These are phyloP conservation scores for Enhydra lutris DNA, from an alignment of 2,113 vertebrate genomes.

Conservation along the genomic window DNA sequence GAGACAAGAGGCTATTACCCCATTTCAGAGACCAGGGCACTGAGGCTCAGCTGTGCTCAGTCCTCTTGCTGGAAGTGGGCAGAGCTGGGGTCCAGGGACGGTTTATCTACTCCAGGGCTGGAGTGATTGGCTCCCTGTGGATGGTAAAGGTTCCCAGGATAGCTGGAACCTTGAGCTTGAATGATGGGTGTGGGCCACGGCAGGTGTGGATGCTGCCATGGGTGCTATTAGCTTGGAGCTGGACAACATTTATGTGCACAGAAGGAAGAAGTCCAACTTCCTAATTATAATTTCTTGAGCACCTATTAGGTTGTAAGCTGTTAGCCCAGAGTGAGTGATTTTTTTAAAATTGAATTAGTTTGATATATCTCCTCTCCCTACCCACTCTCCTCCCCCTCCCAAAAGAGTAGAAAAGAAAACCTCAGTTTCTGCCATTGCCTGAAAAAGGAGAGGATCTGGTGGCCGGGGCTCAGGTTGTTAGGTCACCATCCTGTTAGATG, in stretches of 20 bases:
- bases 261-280: neutral
- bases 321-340: neutral
- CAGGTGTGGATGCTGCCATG: fast-evolving
- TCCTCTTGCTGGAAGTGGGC: neutral
- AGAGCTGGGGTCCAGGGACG: neutral
- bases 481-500: neutral
- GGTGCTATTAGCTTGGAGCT: neutral
- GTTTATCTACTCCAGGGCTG: neutral
- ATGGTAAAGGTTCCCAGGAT: neutral
- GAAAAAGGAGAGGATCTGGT: too few relatives aligned
- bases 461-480: neutral
- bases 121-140: neutral
- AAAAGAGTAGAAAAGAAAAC: too few relatives aligned
- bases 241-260: neutral
- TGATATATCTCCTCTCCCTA: neutral
- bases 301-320: neutral
- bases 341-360: neutral
- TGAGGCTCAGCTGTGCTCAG: neutral
- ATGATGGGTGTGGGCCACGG: neutral
- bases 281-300: neutral
- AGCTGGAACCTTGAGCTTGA: neutral
- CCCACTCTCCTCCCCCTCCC: too few relatives aligned
- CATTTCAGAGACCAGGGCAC: neutral
- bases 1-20: neutral
- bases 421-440: too few relatives aligned